Conservation (phyloP, 2,797 vertebrate genomes). For the Microctenopoma steveboyesi region DNA sequence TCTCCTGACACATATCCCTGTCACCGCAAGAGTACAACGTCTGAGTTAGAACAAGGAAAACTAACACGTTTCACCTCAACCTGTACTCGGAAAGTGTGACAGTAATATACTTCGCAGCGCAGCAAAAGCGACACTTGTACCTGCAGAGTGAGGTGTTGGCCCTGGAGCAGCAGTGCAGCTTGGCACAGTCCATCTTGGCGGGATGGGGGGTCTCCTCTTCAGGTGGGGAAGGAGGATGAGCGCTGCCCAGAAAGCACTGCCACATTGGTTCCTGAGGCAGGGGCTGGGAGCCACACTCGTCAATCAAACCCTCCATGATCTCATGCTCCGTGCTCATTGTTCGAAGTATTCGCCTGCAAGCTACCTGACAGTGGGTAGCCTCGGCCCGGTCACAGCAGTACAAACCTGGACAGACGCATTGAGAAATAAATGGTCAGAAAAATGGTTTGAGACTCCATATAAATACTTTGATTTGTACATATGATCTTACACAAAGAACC, state of each 20-base stretch:
- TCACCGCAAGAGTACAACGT: not conserved
- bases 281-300: slow-evolving; percentile 92
- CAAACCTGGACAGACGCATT: slow-evolving; percentile 81
- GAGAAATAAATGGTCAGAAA: not conserved
- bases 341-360: slow-evolving; percentile 93
- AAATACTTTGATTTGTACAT: too few relatives aligned
- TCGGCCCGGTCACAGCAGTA: slow-evolving; percentile 97
- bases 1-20: slow-evolving; percentile 95
- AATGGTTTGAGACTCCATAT: too few relatives aligned
- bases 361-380: slow-evolving; percentile 90
- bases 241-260: slow-evolving; percentile 96
- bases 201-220: slow-evolving; percentile 90
- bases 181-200: slow-evolving; percentile 94
- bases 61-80: not conserved
- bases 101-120: too few relatives aligned
- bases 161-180: slow-evolving; percentile 97
- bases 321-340: slow-evolving; percentile 97
- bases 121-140: slow-evolving; percentile 69
- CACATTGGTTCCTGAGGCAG: slow-evolving; percentile 98
- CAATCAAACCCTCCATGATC: slow-evolving; percentile 96
- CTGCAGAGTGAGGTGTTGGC: slow-evolving; percentile 96
- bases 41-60: not conserved
- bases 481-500: too few relatives aligned
- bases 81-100: not conserved
- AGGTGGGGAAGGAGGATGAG: slow-evolving; percentile 88